Percentiles rank a stretch among this genome's conserved stretches.
phyloP scores from a whole-genome alignment of 2,113 vertebrate species.

The Geococcyx californianus region DNA sequence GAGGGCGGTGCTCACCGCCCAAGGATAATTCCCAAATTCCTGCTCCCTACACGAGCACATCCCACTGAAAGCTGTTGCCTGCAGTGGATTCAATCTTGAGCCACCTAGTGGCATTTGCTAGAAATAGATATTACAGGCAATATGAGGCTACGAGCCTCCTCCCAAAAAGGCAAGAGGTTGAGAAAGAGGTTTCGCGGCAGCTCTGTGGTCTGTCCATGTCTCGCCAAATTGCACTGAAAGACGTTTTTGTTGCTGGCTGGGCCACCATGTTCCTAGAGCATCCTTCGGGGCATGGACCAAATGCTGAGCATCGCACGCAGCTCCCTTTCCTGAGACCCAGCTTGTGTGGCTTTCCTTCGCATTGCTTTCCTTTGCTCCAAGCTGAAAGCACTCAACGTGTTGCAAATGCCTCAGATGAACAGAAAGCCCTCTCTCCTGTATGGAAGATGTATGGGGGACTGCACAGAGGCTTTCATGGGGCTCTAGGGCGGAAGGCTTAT shows the following conservation, averaged over 20 bases:
- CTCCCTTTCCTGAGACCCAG: background rate
- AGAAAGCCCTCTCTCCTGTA: background rate
- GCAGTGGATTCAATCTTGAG: background rate
- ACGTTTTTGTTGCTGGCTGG: background rate
- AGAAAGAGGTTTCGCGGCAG: background rate
- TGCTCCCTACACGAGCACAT: background rate
- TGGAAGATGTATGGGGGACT: no score
- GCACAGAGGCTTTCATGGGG: background rate
- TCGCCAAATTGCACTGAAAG: background rate
- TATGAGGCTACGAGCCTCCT: background rate
- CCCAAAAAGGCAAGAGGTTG: background rate
- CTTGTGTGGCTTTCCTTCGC: background rate
- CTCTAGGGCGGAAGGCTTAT: background rate
- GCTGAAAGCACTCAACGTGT: background rate
- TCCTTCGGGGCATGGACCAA: background rate
- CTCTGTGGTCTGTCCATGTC: accelerated
- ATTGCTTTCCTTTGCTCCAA: background rate
- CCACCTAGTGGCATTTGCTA: conserved; percentile 35
- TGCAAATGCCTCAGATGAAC: background rate
- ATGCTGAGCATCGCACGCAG: accelerated
- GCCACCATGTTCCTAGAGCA: background rate
- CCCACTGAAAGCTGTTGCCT: background rate
- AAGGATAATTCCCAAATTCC: conserved; percentile 31
- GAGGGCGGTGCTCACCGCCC: conserved; percentile 44
- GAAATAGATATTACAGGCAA: background rate